Percentiles rank a stretch among this genome's conserved stretches.
These are phyloP conservation scores for Diaprepes abbreviatus DNA, from an alignment of 2,888 invertebrate genomes.

Conservation along the genomic window DNA sequence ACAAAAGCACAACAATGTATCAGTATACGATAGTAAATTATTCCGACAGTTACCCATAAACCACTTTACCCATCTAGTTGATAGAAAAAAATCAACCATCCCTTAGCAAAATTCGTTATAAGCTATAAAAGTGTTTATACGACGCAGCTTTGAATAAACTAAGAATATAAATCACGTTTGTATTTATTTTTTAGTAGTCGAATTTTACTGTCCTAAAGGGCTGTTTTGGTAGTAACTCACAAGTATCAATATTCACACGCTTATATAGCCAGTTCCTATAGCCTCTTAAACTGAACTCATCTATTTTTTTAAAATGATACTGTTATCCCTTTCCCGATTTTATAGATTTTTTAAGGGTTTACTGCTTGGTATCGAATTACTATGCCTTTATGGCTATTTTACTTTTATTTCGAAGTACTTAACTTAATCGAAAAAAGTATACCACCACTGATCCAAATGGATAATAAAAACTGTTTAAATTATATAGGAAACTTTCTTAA, in stretches of 20 bases:
- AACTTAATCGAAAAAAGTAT: constrained; percentile 40
- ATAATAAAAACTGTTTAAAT: neutral
- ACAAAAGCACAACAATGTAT: constrained; percentile 34
- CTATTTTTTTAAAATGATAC: constrained; percentile 47
- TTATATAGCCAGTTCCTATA: constrained; percentile 39
- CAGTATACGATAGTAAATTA: constrained; percentile 39
- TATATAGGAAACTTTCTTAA: neutral
- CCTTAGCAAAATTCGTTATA: constrained; percentile 63
- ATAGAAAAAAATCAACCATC: constrained; percentile 56
- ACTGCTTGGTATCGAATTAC: constrained; percentile 43
- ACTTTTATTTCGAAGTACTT: constrained; percentile 36
- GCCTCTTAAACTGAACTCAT: constrained; percentile 39
- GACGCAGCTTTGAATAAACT: constrained; percentile 60
- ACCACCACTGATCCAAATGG: constrained; percentile 5
- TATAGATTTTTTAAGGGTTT: constrained; percentile 48
- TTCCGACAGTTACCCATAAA: constrained; percentile 49
- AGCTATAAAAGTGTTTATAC: constrained; percentile 61
- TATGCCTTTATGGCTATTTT: constrained; percentile 39
- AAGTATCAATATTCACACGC: constrained; percentile 51
- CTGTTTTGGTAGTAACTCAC: constrained; percentile 44
- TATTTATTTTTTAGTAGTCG: constrained; percentile 58
- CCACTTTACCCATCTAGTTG: constrained; percentile 49
- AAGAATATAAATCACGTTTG: constrained; percentile 48
- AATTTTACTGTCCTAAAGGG: constrained; percentile 63
- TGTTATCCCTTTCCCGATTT: constrained; percentile 46